Evolutionary conservation across 2,113 vertebrate genomes (phyloP), one percentile per base, ranked within the genome.

Genomic region (Phodopus roborovskii): DNA sequence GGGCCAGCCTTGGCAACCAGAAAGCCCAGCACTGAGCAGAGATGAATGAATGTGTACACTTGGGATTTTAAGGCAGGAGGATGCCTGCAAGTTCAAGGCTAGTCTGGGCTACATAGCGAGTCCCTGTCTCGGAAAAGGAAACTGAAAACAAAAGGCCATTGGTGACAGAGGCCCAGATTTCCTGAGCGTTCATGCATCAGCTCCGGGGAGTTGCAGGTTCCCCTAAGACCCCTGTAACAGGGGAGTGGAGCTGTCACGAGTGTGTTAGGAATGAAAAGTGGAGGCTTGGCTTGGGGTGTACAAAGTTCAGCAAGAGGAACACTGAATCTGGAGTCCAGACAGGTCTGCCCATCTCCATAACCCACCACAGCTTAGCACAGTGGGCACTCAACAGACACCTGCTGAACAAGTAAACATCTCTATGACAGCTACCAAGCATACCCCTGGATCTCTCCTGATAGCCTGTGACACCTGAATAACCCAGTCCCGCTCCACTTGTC

Each of bases 141-240:
- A n/a, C 33, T 48, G 26, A n/a, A 87, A 87, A 58, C 24, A 39
- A 53, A 26, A 39, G 68, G 13, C 22, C 7, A 56, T 2, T 39
- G 22, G 83, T 10, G 39, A 66, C 28, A 60, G 16, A 42, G 9
- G 28, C 39, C 73, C 58, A 5, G 58, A 77, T 28, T 36, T 62
- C 73, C 42, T 64, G 30, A 26, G 58, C 0, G 2, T 39, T 48
- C 30, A 42, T 2, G 33, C 19, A 20, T 36, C 39, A 2, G 39
- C 60, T 33, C 17, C 12, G 36, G 19, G 0, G 12, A 6, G 56
- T 64, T 33, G 1, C 9, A 1, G 3, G 9, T 64, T 50, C 71
- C 26, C 0, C 2, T 1, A 7, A 36, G 68, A 60, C 7, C 3
- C 8, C 0, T 17, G 33, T 6, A 0, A 30, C 1, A 0, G 26